Conservation (phyloP, 2,113 vertebrate genomes). For the Synodontis membranacea region DNA sequence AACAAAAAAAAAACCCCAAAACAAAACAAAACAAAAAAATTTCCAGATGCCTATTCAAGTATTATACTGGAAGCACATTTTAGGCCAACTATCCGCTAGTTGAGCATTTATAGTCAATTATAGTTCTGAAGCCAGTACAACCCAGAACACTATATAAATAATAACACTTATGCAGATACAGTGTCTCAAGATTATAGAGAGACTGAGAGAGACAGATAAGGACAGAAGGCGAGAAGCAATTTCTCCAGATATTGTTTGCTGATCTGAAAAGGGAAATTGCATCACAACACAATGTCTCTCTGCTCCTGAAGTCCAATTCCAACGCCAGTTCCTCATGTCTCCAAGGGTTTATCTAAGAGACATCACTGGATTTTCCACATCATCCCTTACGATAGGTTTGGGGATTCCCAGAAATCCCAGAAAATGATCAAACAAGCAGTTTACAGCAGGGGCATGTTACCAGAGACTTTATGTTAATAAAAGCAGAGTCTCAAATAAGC, state of each 20-base stretch:
- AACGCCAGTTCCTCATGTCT: background rate
- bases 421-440: background rate
- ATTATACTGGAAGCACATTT: background rate
- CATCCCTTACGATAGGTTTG: too few species aligned
- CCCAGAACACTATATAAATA: background rate
- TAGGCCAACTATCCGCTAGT: background rate
- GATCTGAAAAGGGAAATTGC: slow-evolving; percentile 10
- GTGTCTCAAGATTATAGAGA: background rate
- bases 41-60: background rate
- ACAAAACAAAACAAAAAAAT: too few species aligned
- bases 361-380: background rate
- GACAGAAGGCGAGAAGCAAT: background rate
- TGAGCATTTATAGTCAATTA: background rate
- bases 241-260: background rate
- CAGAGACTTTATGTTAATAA: background rate
- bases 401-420: background rate
- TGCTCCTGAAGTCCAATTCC: background rate
- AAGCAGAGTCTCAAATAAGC: background rate
- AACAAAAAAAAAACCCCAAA: too few species aligned
- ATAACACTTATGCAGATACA: slow-evolving; percentile 4
- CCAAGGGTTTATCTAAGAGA: background rate
- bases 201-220: background rate
- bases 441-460: background rate
- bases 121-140: background rate
- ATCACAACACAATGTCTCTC: background rate